Conservation (phyloP, 2,113 vertebrate genomes). For the Bothrops jararaca region DNA sequence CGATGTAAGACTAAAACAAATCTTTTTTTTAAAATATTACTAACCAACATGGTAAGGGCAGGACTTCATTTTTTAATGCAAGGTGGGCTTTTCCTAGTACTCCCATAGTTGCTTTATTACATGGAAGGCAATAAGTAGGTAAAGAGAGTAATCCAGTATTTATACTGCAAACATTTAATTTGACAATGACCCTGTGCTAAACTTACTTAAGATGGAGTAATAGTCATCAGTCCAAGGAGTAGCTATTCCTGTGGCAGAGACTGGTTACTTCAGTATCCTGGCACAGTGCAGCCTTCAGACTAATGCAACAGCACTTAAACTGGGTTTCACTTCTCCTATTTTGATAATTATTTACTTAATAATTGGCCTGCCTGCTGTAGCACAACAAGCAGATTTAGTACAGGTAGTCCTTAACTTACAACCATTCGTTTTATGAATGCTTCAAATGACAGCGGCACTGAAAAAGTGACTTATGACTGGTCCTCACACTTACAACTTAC, state of each 20-base stretch:
- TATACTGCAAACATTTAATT: not conserved
- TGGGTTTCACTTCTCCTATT: not conserved
- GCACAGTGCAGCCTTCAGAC: not conserved
- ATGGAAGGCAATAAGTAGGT: not conserved
- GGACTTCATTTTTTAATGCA: not conserved
- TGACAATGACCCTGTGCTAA: no score
- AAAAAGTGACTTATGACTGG: no score
- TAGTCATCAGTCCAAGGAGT: not conserved
- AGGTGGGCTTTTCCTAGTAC: not conserved
- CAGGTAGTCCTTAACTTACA: not conserved
- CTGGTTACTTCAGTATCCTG: not conserved
- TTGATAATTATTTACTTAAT: not conserved
- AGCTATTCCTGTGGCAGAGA: not conserved
- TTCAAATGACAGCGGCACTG: not conserved
- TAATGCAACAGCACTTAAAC: not conserved
- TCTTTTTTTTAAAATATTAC: not conserved
- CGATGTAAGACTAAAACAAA: slow-evolving; percentile 18
- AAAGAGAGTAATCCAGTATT: not conserved
- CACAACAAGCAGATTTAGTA: not conserved
- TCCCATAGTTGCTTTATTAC: not conserved
- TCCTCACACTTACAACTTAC: not conserved
- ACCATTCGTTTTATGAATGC: not conserved
- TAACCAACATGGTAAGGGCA: not conserved
- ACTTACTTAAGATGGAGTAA: no score
- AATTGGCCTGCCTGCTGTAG: not conserved